These are phyloP conservation scores for Iselma pallidipennis DNA, from an alignment of 2,888 invertebrate genomes.

Conservation along the genomic window DNA sequence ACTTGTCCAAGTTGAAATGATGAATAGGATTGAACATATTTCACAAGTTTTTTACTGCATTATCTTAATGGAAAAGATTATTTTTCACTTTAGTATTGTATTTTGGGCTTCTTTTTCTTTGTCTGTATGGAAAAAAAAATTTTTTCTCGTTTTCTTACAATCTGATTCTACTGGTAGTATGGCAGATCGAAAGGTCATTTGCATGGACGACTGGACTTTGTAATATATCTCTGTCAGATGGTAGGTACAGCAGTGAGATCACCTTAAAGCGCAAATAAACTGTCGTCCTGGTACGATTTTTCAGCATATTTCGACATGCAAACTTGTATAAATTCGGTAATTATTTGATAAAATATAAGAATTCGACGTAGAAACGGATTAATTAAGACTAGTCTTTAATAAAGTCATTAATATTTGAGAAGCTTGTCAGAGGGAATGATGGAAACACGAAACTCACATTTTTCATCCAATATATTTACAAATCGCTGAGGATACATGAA, in stretches of 20 bases:
- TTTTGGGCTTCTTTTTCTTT: too few relatives aligned
- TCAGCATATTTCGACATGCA: not conserved
- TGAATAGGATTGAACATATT: too few relatives aligned
- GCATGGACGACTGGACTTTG: slow-evolving; percentile 38
- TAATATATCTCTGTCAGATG: slow-evolving; percentile 41
- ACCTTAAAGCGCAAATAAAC: slow-evolving; percentile 38
- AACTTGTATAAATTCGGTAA: not conserved
- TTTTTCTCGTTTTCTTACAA: not conserved
- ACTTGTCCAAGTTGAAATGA: too few relatives aligned
- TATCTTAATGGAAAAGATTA: too few relatives aligned
- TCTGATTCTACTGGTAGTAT: slow-evolving; percentile 9
- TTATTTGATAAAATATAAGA: not conserved
- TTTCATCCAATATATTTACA: slow-evolving; percentile 28
- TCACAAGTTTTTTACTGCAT: too few relatives aligned
- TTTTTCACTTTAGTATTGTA: too few relatives aligned
- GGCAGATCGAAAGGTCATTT: slow-evolving; percentile 43
- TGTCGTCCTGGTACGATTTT: slow-evolving; percentile 13
- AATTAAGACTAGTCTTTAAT: slow-evolving; percentile 16
- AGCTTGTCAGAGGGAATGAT: slow-evolving; percentile 19
- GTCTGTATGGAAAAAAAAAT: too few relatives aligned
- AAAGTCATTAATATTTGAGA: slow-evolving; percentile 27
- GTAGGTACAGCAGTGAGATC: slow-evolving; percentile 34
- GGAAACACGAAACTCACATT: slow-evolving; percentile 24
- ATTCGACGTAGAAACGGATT: slow-evolving; percentile 7
- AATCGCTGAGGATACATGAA: slow-evolving; percentile 23